These are phyloP conservation scores for Sciurus vulgaris DNA, from an alignment of 2,797 vertebrate genomes.

Conservation along the genomic window DNA sequence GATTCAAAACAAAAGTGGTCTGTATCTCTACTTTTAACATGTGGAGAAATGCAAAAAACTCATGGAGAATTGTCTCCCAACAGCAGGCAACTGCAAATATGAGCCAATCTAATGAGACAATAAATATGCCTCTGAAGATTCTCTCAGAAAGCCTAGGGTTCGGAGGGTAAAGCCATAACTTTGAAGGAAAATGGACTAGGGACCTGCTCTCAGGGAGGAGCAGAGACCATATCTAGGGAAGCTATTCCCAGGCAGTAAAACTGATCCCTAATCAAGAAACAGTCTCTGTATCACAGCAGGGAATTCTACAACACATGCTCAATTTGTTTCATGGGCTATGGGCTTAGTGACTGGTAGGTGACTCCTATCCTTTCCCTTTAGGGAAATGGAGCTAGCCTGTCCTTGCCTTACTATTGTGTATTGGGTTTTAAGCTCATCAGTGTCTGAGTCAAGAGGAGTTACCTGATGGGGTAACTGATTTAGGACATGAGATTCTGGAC, in stretches of 20 bases:
- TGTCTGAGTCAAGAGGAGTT: conserved; percentile 26
- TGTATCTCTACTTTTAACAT: neutral
- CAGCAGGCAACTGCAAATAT: neutral
- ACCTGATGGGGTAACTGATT: neutral
- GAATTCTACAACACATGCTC: neutral
- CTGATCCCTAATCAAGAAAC: neutral
- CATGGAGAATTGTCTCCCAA: neutral
- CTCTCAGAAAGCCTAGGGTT: neutral
- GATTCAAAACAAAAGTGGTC: neutral
- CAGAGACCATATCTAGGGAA: neutral
- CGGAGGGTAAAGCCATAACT: neutral
- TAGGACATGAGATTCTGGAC: neutral
- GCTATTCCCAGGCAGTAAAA: conserved; percentile 26
- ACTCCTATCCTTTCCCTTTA: neutral
- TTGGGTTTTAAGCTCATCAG: conserved; percentile 14
- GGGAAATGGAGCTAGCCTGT: neutral
- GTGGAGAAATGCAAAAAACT: conserved; percentile 1
- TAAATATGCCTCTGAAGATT: neutral
- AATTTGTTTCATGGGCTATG: neutral
- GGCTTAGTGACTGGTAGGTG: neutral
- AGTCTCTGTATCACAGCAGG: neutral
- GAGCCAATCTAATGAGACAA: neutral
- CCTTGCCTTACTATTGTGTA: neutral
- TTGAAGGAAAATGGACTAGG: neutral
- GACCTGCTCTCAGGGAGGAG: neutral